Evolutionary conservation across 1,140 invertebrate species (phyloP).

Genomic region (Plutomurus gul): DNA sequence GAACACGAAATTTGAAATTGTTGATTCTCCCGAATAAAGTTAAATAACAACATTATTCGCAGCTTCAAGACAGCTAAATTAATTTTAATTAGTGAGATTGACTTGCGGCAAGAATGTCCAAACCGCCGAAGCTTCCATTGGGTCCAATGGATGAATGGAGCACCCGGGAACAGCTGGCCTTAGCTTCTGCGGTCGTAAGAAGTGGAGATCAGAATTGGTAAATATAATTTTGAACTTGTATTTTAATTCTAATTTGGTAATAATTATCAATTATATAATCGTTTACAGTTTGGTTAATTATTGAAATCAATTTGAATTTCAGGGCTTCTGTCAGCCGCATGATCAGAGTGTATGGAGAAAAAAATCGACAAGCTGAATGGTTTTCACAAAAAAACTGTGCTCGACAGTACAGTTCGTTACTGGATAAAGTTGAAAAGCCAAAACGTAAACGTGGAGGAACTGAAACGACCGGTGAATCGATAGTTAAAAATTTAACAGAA

Average conservation of each 20-base stretch:
- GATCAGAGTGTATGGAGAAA: slow-evolving; percentile 70
- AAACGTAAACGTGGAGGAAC: slow-evolving; percentile 72
- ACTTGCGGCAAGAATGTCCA: no score
- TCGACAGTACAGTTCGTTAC: slow-evolving; percentile 79
- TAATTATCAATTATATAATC: neutral
- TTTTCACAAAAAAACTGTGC: slow-evolving; percentile 91
- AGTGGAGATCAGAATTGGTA: slow-evolving; percentile 92
- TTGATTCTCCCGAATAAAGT: no score
- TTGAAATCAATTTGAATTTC: neutral
- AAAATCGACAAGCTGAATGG: slow-evolving; percentile 80
- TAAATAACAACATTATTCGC: no score
- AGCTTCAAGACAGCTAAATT: no score
- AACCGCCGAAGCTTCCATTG: no score
- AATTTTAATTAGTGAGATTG: no score
- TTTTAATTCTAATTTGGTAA: neutral
- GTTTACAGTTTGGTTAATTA: slow-evolving; percentile 22
- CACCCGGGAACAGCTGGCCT: slow-evolving; percentile 76
- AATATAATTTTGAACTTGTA: neutral
- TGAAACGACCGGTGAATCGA: slow-evolving; percentile 69
- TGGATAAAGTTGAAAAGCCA: slow-evolving; percentile 83
- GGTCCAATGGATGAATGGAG: slow-evolving; percentile 67
- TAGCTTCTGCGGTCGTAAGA: slow-evolving; percentile 82
- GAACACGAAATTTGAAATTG: no score
- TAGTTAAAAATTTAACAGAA: slow-evolving; percentile 73
- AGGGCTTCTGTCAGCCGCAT: slow-evolving; percentile 83